phyloP scores from a whole-genome alignment of 2,797 vertebrate species.

The Tenualosa ilisha region DNA sequence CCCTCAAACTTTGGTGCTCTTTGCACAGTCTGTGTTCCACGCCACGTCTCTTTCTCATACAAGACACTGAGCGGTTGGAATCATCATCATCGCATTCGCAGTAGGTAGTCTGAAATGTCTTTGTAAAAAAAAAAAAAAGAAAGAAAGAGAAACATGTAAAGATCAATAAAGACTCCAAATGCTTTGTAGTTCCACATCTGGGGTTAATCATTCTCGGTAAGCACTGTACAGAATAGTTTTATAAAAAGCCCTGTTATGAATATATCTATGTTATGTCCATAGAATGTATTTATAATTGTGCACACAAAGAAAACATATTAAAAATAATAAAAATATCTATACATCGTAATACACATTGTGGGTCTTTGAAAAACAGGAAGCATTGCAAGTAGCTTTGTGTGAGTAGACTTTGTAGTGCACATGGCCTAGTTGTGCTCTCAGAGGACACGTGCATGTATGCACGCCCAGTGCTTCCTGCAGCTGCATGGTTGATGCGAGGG shows the following conservation, averaged over 20 bases:
- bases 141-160: neutral
- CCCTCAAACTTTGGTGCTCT: neutral
- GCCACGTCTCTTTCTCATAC: neutral
- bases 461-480: neutral
- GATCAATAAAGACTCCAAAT: constrained; percentile 54
- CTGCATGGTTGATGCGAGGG: neutral
- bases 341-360: constrained; percentile 58
- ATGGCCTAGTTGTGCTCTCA: constrained; percentile 4
- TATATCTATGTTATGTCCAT: constrained; percentile 65
- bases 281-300: constrained; percentile 66
- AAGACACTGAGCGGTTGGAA: neutral
- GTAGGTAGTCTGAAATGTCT: constrained; percentile 1
- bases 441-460: neutral
- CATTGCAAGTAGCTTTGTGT: constrained; percentile 32
- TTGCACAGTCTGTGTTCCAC: too few species aligned
- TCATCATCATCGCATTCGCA: neutral
- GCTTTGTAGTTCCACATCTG: constrained; percentile 51
- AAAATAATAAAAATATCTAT: constrained; percentile 65
- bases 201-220: constrained; percentile 54
- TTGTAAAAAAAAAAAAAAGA: neutral
- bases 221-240: constrained; percentile 61
- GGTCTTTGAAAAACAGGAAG: constrained; percentile 60
- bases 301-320: constrained; percentile 59
- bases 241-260: constrained; percentile 61
- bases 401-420: neutral